Evolutionary conservation across 2,888 invertebrate species (phyloP).

Genomic region (Temnothorax rugatulus): DNA sequence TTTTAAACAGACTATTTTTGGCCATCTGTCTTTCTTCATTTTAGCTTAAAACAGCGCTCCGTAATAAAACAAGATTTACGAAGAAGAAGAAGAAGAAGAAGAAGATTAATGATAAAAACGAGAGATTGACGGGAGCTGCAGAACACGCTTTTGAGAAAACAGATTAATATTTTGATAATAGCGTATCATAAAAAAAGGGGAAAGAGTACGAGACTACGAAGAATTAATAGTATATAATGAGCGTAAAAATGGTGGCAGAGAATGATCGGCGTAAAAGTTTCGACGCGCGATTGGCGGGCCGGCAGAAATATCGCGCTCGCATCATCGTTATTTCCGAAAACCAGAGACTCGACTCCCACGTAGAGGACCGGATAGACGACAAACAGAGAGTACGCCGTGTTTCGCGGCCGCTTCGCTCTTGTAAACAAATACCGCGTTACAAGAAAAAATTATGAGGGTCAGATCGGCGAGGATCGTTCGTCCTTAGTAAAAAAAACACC

Average conservation of each 20-base stretch:
- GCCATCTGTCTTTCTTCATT: neutral
- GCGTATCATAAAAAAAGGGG: neutral
- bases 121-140: neutral
- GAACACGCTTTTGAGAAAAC: neutral
- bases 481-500: neutral
- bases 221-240: conserved; percentile 37
- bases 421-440: conserved; percentile 44
- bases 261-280: conserved; percentile 60
- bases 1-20: neutral
- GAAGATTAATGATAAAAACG: neutral
- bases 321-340: conserved; percentile 79
- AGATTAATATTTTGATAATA: conserved; percentile 14
- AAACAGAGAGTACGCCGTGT: conserved; percentile 53
- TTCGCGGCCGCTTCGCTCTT: conserved; percentile 37
- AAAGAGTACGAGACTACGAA: conserved; percentile 4
- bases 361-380: conserved; percentile 66
- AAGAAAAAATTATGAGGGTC: neutral
- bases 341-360: conserved; percentile 60
- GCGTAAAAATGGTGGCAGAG: conserved; percentile 36
- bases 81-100: neutral
- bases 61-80: conserved; percentile 1
- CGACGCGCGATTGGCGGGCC: conserved; percentile 66
- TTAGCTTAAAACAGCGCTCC: neutral
- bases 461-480: neutral
- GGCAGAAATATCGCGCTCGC: conserved; percentile 70